These are phyloP conservation scores for Chelmon rostratus DNA, from an alignment of 2,797 vertebrate species.

Conservation along the genomic window DNA sequence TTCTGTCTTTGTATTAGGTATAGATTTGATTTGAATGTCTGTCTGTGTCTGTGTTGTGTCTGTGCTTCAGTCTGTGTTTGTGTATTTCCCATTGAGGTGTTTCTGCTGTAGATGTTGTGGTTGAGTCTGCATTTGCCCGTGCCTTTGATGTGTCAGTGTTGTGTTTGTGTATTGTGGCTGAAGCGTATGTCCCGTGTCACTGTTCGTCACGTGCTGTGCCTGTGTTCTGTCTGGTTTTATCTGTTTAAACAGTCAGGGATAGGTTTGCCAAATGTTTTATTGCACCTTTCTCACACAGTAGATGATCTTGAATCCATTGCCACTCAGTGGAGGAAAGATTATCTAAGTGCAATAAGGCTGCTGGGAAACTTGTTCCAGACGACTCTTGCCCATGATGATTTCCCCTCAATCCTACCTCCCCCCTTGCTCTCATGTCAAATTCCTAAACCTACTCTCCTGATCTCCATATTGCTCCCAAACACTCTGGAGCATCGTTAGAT, in stretches of 20 bases:
- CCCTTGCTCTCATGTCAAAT: slow-evolving; percentile 63
- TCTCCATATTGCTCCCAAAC: slow-evolving; percentile 80
- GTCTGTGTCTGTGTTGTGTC: slow-evolving; percentile 51
- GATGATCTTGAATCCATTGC: slow-evolving; percentile 78
- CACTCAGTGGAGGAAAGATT: slow-evolving; percentile 71
- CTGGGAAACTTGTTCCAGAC: slow-evolving; percentile 76
- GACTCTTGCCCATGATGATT: slow-evolving; percentile 70
- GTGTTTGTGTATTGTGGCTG: slow-evolving; percentile 67
- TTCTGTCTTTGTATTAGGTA: slow-evolving; percentile 45
- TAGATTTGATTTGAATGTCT: slow-evolving; percentile 33
- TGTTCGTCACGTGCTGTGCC: slow-evolving; percentile 69
- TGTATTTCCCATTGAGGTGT: slow-evolving; percentile 37
- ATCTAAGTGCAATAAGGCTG: slow-evolving; percentile 80
- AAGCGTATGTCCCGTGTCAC: slow-evolving; percentile 56
- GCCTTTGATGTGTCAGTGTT: slow-evolving; percentile 65
- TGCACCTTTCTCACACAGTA: slow-evolving; percentile 53
- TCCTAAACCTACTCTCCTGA: slow-evolving; percentile 62
- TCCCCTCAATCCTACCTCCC: slow-evolving; percentile 72
- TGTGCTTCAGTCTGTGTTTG: slow-evolving; percentile 50
- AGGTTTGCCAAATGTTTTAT: slow-evolving; percentile 75
- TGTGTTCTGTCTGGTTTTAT: slow-evolving; percentile 74
- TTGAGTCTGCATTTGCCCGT: slow-evolving; percentile 43
- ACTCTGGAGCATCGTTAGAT: slow-evolving; percentile 63
- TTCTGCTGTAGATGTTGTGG: slow-evolving; percentile 41
- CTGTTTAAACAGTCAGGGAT: slow-evolving; percentile 76